Percentiles rank a stretch among this genome's conserved stretches.
Evolutionary conservation across 2,797 vertebrate genomes (phyloP).

Genomic region (Sciaenops ocellatus): DNA sequence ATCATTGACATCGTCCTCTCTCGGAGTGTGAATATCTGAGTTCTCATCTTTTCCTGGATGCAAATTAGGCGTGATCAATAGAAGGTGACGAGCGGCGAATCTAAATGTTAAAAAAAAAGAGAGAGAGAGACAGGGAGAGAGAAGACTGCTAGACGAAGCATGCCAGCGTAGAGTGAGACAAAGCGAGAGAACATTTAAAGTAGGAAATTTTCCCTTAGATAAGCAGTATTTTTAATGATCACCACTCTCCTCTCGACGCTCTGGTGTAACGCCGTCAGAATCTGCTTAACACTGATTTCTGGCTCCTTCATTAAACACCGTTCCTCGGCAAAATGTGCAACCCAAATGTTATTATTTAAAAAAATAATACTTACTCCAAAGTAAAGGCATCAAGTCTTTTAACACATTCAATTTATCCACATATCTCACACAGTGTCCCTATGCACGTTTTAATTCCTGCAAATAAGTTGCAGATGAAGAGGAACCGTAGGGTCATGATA

Average conservation of each 20-base stretch:
- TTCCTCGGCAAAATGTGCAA: conserved; percentile 50
- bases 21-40: conserved; percentile 94
- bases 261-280: conserved; percentile 63
- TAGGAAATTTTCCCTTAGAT: conserved; percentile 84
- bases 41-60: conserved; percentile 95
- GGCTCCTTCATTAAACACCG: conserved; percentile 65
- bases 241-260: conserved; percentile 59
- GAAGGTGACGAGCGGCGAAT: conserved; percentile 88
- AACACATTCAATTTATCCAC: conserved; percentile 46
- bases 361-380: conserved; percentile 52
- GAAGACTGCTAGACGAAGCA: conserved; percentile 81
- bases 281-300: conserved; percentile 77
- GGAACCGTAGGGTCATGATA: conserved; percentile 67
- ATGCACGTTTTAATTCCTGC: conserved; percentile 60
- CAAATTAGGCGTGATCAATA: conserved; percentile 99
- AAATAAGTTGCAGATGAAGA: conserved; percentile 78
- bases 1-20: conserved; percentile 96
- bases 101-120: conserved; percentile 84
- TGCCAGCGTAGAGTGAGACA: conserved; percentile 74
- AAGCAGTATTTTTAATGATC: conserved; percentile 88
- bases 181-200: conserved; percentile 83
- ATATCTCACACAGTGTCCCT: conserved; percentile 27
- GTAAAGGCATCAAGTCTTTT: conserved; percentile 26
- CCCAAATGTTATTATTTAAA: conserved; percentile 76
- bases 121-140: conserved; percentile 67